Evolutionary conservation across 2,113 vertebrate genomes (phyloP), one percentile per base, ranked within the genome.

Genomic region (Labrus mixtus): DNA sequence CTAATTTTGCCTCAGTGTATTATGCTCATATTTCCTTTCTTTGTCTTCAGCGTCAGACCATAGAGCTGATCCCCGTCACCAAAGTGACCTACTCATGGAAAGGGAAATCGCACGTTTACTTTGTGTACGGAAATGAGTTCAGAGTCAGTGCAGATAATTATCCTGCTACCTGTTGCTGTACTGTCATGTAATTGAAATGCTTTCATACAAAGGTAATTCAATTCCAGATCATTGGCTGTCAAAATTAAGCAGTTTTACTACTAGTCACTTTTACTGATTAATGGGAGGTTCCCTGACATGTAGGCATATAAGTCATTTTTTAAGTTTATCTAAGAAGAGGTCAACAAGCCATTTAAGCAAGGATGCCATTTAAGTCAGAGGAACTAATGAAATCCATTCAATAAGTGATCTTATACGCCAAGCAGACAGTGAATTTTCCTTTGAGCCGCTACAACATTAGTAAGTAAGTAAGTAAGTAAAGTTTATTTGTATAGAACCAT

Each of bases 61-160:
- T 96, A 4, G 95, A 96, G 73, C 73, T 95, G 78, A 94, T 96
- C 59, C 95, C 95, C 0, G 78, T 96, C 58, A 95, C 94, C 29
- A 95, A 91, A 61, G 92, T 95, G 45, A 86, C 65, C 20, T 95
- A 95, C 79, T 50, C 50, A 1, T 96, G 95, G 95, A 91, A 95
- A 81, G 94, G 80, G 61, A 92, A 90, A 15, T 50, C 69, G 0
- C 76, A 92, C 48, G 48, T 84, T 61, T 96, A 95, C 84, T 95
- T 87, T 83, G 91, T 95, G 55, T 95, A 93, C 58, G 95, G 95
- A 13, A 94, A 91, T 3, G 95, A 96, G 67, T 93, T 90, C 57
- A 83, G 92, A 77, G 93, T 95, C 3, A 86, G 70, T n/a, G 79
- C 93, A 1, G 82, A 92, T n/a, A 69, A 92, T 73, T 95, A 95